A percentile compares a stretch with the other conserved stretches of the same genome.
Evolutionary conservation across 2,888 invertebrate species (phyloP).

Genomic region (Eupithecia pulchellata): DNA sequence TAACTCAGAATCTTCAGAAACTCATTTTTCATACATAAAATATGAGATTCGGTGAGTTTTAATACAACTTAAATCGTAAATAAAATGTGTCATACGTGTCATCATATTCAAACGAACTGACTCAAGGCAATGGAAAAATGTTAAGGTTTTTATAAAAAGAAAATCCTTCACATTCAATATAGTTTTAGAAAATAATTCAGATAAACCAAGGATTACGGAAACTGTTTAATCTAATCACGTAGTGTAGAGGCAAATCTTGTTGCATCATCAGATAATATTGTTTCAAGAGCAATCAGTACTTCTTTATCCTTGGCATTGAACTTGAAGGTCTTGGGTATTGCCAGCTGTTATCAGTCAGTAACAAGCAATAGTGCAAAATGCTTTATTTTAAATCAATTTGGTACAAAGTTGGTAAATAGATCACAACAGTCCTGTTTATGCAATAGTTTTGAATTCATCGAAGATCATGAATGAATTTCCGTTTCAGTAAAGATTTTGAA

Average conservation of each 20-base stretch:
- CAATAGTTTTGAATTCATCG: too few species aligned
- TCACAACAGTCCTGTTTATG: too few species aligned
- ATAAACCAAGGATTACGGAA: background rate
- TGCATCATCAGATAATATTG: conserved; percentile 6
- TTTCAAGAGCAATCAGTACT: background rate
- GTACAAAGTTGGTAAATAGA: background rate
- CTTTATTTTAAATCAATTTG: background rate
- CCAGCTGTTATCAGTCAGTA: background rate
- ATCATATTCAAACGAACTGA: conserved; percentile 44
- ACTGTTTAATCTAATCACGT: background rate
- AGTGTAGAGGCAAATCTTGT: background rate
- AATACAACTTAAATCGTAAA: conserved; percentile 8
- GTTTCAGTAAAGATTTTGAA: background rate
- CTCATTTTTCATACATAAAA: background rate
- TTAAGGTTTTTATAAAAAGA: conserved; percentile 1
- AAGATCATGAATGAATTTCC: background rate
- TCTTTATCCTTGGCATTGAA: background rate
- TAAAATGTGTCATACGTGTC: conserved; percentile 16
- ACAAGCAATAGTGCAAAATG: background rate
- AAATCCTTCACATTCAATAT: conserved; percentile 12
- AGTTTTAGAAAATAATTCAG: background rate
- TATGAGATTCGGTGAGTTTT: background rate
- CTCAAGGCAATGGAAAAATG: conserved; percentile 16
- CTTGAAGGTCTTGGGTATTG: background rate
- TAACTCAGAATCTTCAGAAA: background rate